Evolutionary conservation across 1,140 invertebrate genomes (phyloP), one percentile per base, ranked within the genome.

Genomic region (Zaprionus ornatus): DNA sequence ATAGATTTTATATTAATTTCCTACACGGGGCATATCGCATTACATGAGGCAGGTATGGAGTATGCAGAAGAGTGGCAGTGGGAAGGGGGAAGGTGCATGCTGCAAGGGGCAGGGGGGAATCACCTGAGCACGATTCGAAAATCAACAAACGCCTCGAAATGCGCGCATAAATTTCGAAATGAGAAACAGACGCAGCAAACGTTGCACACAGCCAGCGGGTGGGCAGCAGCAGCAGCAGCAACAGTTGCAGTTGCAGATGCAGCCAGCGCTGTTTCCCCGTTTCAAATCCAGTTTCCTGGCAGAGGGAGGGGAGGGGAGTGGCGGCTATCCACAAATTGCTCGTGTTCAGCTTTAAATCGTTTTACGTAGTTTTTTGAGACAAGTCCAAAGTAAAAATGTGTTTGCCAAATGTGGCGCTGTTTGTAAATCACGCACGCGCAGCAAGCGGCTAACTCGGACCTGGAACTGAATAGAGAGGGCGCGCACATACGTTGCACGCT

Each of bases 301-400:
- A 15, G 0, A 9, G 3, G 29, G 29, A 32, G 9, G 29, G 9
- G 9, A 10, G 3, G 2, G 0, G 25, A 6, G 25, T 3, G 25
- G 32, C 45, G 40, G 63, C 84, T 88, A 87, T 77, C 84, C 84
- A 87, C 85, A 87, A 87, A 87, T 87, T 87, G 84, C 77, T 87
- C 84, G 84, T 87, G 84, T 87, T 87, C 84, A 84, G 80, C 84
- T 84, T 84, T 90, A 90, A 87, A 87, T 90, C 84, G 84, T 87
- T 87, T 87, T 87, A 87, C 85, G 85, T 87, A 90, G 77, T 82
- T 87, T 80, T 79, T 80, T 76, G 83, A 87, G 83, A 87, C 83
- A 87, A 87, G 77, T 87, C 79, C 77, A 63, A 69, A 71, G 71
- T 82, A 88, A 86, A 87, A 17, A n/a, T 45, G 40, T 87, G 84